Conservation (phyloP, 2,888 invertebrate genomes). For the Calameuta idolon region DNA sequence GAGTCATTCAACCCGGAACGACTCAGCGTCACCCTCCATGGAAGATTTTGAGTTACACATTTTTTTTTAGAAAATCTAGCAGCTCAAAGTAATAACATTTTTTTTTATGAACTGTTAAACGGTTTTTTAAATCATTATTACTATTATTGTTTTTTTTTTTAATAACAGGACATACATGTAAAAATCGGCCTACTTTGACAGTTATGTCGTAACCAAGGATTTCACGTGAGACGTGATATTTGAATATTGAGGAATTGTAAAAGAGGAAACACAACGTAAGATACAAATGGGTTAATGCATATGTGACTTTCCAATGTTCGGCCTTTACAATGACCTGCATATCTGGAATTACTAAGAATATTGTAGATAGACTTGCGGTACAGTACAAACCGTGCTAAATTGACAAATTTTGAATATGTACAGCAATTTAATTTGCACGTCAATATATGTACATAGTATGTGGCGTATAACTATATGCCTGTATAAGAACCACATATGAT, state of each 20-base stretch:
- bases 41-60: background rate
- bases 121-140: background rate
- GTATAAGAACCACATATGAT: background rate
- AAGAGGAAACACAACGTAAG: too few relatives aligned
- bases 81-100: background rate
- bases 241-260: too few relatives aligned
- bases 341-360: slow-evolving; percentile 43
- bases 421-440: background rate
- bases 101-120: background rate
- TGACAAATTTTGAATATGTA: background rate
- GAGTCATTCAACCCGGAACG: background rate
- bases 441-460: background rate
- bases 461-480: background rate
- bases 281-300: too few relatives aligned
- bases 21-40: background rate
- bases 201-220: background rate
- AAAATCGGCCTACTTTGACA: background rate
- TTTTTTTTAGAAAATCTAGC: background rate
- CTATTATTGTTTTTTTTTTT: background rate
- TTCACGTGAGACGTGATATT: too few relatives aligned
- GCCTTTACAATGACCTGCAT: slow-evolving; percentile 66
- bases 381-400: background rate
- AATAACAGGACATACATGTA: background rate
- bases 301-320: slow-evolving; percentile 56
- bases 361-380: background rate